Evolutionary conservation across 2,888 invertebrate genomes (phyloP), one percentile per base, ranked within the genome.

Genomic region (Acholoe squamosa): DNA sequence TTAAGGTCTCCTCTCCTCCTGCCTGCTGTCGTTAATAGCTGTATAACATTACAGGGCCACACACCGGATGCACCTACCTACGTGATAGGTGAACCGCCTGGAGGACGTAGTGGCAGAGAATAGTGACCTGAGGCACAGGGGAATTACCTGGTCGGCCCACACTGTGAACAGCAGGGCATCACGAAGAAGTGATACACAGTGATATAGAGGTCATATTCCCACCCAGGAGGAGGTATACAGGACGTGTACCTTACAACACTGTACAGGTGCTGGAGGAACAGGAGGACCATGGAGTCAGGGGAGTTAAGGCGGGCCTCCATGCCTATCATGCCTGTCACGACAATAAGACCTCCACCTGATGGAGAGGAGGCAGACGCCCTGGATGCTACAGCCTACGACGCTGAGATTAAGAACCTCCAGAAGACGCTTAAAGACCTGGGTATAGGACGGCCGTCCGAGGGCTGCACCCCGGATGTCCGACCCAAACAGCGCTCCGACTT

Each of bases 351-450:
- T 51, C 86, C 86, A 0, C 52, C 51, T 51, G 77, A 22, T n/a
- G 56, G 31, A 7, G 80, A 90, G 31, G 80, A n/a, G 54, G 34
- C 34, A 3, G 90, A 90, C 77, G 19, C 89, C 1, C 34, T n/a
- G 10, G 76, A 76, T 43, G 14, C 84, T 16, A 22, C 51, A 3
- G 77, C 54, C 54, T 90, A 90, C 43, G 90, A 90, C 84, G 77
- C 54, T 16, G 90, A 90, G 80, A 90, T 90, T 22, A 90, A 90
- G 56, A 52, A 71, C 56, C 56, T 90, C 1, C 90, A 90, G 80
- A 71, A 80, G 28, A 90, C 90, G 31, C 77, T 90, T n/a, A 71
- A 90, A 31, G 80, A 90, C 19, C 80, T 90, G 25, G 90, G 90
- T 31, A 77, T 90, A 3, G 89, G 86, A 1, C 86, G 86, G 16